These are phyloP conservation scores for Onychomys leucogaster DNA, from an alignment of 2,797 vertebrate species.

Conservation along the genomic window DNA sequence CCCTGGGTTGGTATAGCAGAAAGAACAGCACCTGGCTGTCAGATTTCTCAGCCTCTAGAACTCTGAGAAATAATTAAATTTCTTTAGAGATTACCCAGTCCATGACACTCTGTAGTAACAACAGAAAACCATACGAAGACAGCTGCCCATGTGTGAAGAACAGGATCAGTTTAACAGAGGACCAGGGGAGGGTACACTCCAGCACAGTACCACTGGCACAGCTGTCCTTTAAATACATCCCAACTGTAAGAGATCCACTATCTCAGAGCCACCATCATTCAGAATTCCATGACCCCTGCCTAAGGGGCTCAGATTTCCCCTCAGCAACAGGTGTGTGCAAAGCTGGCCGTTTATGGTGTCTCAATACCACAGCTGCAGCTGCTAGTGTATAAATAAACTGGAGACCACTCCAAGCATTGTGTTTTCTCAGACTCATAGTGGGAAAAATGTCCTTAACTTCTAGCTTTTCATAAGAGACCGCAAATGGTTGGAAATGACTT, in stretches of 20 bases:
- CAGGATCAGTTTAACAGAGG: background rate
- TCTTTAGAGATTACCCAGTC: background rate
- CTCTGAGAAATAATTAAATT: background rate
- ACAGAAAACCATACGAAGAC: background rate
- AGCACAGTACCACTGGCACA: background rate
- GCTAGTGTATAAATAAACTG: conserved; percentile 74
- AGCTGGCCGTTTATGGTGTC: conserved; percentile 53
- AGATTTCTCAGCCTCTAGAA: background rate
- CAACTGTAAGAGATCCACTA: background rate
- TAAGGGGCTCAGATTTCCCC: conserved; percentile 54
- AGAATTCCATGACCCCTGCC: background rate
- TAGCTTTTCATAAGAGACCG: background rate
- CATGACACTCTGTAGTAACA: background rate
- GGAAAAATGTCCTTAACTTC: background rate
- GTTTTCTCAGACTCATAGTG: conserved; percentile 4
- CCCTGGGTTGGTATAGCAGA: background rate
- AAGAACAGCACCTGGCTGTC: background rate
- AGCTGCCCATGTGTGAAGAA: background rate
- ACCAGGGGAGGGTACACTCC: background rate
- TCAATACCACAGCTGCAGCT: conserved; percentile 66
- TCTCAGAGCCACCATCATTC: background rate
- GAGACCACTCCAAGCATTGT: background rate
- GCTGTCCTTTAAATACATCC: background rate
- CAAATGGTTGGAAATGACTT: background rate
- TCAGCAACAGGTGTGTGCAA: conserved; percentile 72